These are phyloP conservation scores for Eupeodes luniger DNA, from an alignment of 2,888 invertebrate species.

Conservation along the genomic window DNA sequence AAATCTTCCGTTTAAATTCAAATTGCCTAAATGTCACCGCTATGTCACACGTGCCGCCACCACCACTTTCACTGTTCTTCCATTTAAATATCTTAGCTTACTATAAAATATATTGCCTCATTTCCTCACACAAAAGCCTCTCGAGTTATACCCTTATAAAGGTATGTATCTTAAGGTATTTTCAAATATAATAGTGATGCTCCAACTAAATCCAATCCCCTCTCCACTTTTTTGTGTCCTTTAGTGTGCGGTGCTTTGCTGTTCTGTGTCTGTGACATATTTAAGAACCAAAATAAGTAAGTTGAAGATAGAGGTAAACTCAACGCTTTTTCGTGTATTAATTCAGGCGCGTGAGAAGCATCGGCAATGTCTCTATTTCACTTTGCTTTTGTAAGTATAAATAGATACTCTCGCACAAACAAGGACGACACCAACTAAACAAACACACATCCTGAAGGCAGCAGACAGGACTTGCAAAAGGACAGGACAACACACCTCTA, in stretches of 20 bases:
- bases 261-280: constrained; percentile 10
- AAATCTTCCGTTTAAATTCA: background rate
- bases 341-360: constrained; percentile 47
- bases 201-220: background rate
- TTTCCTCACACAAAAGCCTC: constrained; percentile 2
- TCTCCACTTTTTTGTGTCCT: background rate
- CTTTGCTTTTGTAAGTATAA: background rate
- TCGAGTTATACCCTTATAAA: background rate
- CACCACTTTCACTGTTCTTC: background rate
- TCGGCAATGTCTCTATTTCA: constrained; percentile 39
- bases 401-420: background rate
- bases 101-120: constrained; percentile 41
- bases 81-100: constrained; percentile 22
- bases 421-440: background rate
- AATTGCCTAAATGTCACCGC: constrained; percentile 26
- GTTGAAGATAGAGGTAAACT: background rate
- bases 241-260: too few species aligned
- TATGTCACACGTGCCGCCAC: background rate
- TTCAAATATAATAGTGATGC: constrained; percentile 14
- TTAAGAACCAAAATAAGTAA: constrained; percentile 5
- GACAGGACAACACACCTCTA: constrained; percentile 4
- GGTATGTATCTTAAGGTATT: background rate
- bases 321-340: constrained; percentile 33
- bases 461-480: background rate
- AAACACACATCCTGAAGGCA: background rate